These are phyloP conservation scores for Eulithis testata DNA, from an alignment of 2,888 invertebrate species.

Conservation along the genomic window DNA sequence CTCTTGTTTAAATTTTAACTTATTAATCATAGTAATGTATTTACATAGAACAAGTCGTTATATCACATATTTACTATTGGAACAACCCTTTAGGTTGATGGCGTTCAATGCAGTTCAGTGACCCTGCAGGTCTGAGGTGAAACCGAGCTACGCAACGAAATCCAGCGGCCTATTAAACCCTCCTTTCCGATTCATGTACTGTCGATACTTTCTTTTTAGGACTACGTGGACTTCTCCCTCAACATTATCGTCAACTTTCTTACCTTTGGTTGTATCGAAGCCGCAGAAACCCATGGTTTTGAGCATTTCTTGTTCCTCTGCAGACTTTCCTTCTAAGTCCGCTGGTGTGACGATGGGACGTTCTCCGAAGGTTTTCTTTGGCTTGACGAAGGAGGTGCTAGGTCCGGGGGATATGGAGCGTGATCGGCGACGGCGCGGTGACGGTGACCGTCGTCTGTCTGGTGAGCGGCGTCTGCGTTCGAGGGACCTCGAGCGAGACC, in stretches of 20 bases:
- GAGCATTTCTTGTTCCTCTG: constrained; percentile 97
- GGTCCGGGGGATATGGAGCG: constrained; percentile 69
- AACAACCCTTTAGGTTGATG: constrained; percentile 33
- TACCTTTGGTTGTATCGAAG: constrained; percentile 98
- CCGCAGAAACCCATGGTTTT: constrained; percentile 98
- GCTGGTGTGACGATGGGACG: constrained; percentile 90
- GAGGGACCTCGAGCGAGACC: constrained; percentile 74
- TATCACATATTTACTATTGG: constrained; percentile 52
- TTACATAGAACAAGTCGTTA: constrained; percentile 46
- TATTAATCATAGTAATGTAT: constrained; percentile 21
- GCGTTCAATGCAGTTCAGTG: constrained; percentile 23
- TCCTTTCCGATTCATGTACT: constrained; percentile 99
- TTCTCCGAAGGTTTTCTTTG: constrained; percentile 77
- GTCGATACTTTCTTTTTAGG: constrained; percentile 97
- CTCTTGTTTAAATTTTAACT: too few relatives aligned
- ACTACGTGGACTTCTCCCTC: constrained; percentile 98
- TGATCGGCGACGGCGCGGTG: constrained; percentile 64
- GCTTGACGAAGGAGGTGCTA: constrained; percentile 71
- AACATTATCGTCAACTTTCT: constrained; percentile 97
- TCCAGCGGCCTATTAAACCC: constrained; percentile 99
- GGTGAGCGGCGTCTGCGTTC: constrained; percentile 76
- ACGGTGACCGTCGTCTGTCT: constrained; percentile 63
- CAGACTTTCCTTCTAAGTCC: constrained; percentile 95
- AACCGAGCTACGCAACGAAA: constrained; percentile 91
- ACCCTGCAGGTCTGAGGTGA: constrained; percentile 40